Evolutionary conservation across 2,797 vertebrate species (phyloP), one percentile per base, ranked within the genome.

Genomic region (Nannoperca australis): DNA sequence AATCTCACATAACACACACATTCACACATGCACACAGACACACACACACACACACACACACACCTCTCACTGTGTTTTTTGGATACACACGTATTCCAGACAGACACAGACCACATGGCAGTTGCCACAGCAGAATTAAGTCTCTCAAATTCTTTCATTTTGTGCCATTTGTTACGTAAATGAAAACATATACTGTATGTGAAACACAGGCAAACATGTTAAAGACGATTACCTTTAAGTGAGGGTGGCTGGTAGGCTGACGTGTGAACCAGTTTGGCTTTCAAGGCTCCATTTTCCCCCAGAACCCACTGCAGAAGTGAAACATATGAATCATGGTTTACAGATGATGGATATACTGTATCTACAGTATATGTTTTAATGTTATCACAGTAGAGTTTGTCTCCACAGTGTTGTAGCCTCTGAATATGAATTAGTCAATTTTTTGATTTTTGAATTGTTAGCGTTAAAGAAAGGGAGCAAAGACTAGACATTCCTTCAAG

Each of bases 231-330:
- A 97, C 97, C 97, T 97, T 97, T 97, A 76, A 98, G 96, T 3
- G 97, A 97, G 5, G 97, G 97, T 0, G 97, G 97, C 0, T 97
- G 96, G 88, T 98, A 98, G 79, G 94, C 92, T 85, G 95, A 93
- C 14, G 95, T 93, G 72, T 96, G 96, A 81, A 95, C 71, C 92
- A 95, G 95, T 93, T 96, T 97, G 76, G 96, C 92, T 94, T 97
- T 97, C 54, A 95, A 91, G 64, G 95, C 94, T 75, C 96, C 95
- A 20, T 96, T 96, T 91, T 97, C 97, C 4, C 96, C 97, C 7
- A 95, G 86, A 71, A 94, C 85, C 92, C 96, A 96, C 97, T 98
- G 93, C 1, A 15, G 62, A 73, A 65, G 34, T 44, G 74, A 78
- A 78, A 67, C 64, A 82, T 40, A 2, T 14, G 38, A 32, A 69